Percentiles rank a stretch among this genome's conserved stretches.
These are phyloP conservation scores for Hippocampus kuda DNA, from an alignment of 2,797 vertebrate species.

Conservation along the genomic window DNA sequence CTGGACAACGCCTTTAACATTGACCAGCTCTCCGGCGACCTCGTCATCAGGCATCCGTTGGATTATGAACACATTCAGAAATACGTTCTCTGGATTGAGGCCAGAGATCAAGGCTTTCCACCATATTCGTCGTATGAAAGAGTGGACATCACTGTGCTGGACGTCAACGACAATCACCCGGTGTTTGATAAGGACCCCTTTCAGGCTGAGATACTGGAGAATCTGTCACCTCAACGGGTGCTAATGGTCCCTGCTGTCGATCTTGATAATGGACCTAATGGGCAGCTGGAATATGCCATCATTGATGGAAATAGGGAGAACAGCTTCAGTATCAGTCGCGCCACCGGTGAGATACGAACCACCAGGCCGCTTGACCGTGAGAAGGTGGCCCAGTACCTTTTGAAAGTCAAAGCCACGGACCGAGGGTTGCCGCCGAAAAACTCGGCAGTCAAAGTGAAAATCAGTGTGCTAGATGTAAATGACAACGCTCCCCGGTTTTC, in stretches of 20 bases:
- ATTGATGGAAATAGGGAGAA: constrained; percentile 81
- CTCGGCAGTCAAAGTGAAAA: constrained; percentile 73
- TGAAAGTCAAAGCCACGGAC: constrained; percentile 83
- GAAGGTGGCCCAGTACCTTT: constrained; percentile 70
- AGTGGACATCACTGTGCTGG: constrained; percentile 79
- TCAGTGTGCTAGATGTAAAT: constrained; percentile 87
- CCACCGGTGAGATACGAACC: constrained; percentile 84
- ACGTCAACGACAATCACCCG: constrained; percentile 89
- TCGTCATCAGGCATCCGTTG: constrained; percentile 74
- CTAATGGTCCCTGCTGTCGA: constrained; percentile 79
- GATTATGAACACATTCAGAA: constrained; percentile 90
- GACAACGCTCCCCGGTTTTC: constrained; percentile 95
- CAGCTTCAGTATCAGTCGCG: constrained; percentile 81
- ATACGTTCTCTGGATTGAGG: constrained; percentile 91
- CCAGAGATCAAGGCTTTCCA: constrained; percentile 89
- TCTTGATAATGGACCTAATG: constrained; percentile 83
- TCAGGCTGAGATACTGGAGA: constrained; percentile 81
- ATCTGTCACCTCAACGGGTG: constrained; percentile 79
- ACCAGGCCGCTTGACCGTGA: constrained; percentile 84
- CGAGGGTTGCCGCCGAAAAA: constrained; percentile 77
- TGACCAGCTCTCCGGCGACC: constrained; percentile 86
- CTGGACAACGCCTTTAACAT: constrained; percentile 83
- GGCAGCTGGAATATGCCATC: constrained; percentile 84
- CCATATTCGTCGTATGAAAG: constrained; percentile 93
- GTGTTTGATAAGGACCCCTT: constrained; percentile 84